Base-by-base conservation (phyloP, 64 coral and sea anemone genomes). In the Acropora tenuis region DNA sequence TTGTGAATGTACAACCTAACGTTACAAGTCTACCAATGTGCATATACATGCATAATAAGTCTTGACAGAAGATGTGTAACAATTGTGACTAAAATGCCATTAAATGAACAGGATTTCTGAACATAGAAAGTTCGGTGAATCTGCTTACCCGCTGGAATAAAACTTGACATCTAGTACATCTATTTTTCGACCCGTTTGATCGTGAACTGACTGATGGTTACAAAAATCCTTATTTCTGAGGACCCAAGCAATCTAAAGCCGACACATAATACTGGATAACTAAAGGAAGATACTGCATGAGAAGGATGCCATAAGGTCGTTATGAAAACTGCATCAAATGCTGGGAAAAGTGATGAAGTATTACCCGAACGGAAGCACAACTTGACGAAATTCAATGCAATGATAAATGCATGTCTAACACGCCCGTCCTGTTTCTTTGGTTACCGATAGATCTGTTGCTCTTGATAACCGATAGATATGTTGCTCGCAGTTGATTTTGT, bases 131-230 rank as follows among this genome's bases (percentile, higher is more conserved):
- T 0, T 55, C 52, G 9, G 9, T 9, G 9, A 16, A 45, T n/a
- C 65, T 43, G 63, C 82, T 85, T 85, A 85, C 82, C 82, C 9
- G 63, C n/a, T 30, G 82, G 82, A 19, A 85, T 85, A 8, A 85
- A 71, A n/a, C 82, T 20, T 65, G 44, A 44, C 82, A 85, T 85
- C 30, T 20, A 10, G 19, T 18, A 30, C 30, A 30, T 30, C 30
- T 30, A 30, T 0, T 30, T 30, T 30, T 30, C 30, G 30, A 30
- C n/a, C 41, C 18, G 43, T 13, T 47, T 17, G 5, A 16, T 78
- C 49, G 45, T 17, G 3, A 18, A 45, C 15, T 48, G 2, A 78
- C 75, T 42, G 16, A 30, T 30, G 30, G 30, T 30, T 30, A 30
- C 30, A 30, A 30, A 40, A 15, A 78, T 49, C 45, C 75, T 47